phyloP scores from a whole-genome alignment of 2,113 vertebrate genomes.

The Aspidoscelis tigris region DNA sequence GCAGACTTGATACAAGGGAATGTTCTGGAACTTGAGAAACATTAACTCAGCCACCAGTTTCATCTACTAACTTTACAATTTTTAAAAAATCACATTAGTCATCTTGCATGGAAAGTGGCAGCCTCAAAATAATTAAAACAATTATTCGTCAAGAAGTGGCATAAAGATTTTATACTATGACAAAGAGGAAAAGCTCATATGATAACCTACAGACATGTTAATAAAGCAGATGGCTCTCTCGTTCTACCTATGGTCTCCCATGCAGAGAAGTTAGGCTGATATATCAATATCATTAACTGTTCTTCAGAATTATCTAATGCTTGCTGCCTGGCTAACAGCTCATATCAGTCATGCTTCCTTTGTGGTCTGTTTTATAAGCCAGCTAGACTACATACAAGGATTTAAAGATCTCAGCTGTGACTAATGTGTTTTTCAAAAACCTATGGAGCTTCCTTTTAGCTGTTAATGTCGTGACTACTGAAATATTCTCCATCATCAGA shows the following conservation, averaged over 20 bases:
- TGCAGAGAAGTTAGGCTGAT: not conserved
- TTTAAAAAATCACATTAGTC: conserved; percentile 16
- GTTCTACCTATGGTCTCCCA: too few relatives aligned
- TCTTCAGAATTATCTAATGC: not conserved
- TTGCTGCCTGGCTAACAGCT: not conserved
- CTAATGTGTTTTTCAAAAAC: conserved; percentile 11
- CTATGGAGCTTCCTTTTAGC: not conserved
- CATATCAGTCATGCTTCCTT: not conserved
- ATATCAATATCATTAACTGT: not conserved
- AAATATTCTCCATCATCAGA: not conserved
- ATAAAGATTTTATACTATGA: not conserved
- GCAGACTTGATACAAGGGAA: conserved; percentile 52
- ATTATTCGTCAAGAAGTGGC: not conserved
- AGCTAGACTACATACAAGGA: conserved; percentile 4
- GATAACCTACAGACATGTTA: not conserved
- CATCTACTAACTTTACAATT: conserved; percentile 47
- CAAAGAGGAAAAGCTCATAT: not conserved
- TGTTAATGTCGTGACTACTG: not conserved
- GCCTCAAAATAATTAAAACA: not conserved
- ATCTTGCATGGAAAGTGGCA: not conserved
- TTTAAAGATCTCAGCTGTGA: not conserved
- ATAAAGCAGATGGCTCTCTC: not conserved
- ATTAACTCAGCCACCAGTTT: conserved; percentile 57
- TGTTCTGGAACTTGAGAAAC: conserved; percentile 56
- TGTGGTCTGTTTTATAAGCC: not conserved